Evolutionary conservation across 2,113 vertebrate species (phyloP), one percentile per base, ranked within the genome.

Genomic region (Platichthys flesus): DNA sequence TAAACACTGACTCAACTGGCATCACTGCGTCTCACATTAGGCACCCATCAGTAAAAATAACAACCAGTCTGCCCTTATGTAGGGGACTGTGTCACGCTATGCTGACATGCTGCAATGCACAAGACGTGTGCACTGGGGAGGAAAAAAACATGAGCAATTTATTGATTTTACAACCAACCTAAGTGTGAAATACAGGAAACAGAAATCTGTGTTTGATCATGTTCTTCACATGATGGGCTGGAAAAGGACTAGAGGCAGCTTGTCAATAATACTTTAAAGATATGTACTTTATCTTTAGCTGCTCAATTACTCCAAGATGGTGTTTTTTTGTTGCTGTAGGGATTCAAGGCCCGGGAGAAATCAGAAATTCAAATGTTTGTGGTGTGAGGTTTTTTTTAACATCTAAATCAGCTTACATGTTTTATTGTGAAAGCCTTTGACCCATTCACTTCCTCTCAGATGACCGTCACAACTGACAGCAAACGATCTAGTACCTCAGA

Each of bases 1-100:
- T 90, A 93, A 92, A 85, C 16, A 58, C 66, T 76, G 89, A 88
- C 79, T 92, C 71, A 72, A 68, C n/a, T 84, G 82, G 84, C 89
- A 89, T 89, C 83, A 82, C 71, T 89, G 85, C 40, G 9, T 69
- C 84, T 82, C 86, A 82, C 86, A 88, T 92, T 91, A 92, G 90
- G 82, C 89, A 83, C 20, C 85, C 91, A 92, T 93, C 90, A 93
- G 90, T 88, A 91, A 91, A 90, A 91, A 90, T 91, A 93, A 93
- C 91, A 93, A 93, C 91, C 91, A 91, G 91, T 71, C 90, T 85
- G 76, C 68, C 85, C 82, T 76, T 85, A 90, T 89, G 88, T 79
- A 72, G 76, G 75, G 74, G 70, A 79, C 75, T 42, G 8, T 87
- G 86, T 92, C 90, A 91, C 74, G 88, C 86, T 62, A 90, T 63